Conservation (phyloP, 2,113 vertebrate species). For the Corythaixoides concolor region DNA sequence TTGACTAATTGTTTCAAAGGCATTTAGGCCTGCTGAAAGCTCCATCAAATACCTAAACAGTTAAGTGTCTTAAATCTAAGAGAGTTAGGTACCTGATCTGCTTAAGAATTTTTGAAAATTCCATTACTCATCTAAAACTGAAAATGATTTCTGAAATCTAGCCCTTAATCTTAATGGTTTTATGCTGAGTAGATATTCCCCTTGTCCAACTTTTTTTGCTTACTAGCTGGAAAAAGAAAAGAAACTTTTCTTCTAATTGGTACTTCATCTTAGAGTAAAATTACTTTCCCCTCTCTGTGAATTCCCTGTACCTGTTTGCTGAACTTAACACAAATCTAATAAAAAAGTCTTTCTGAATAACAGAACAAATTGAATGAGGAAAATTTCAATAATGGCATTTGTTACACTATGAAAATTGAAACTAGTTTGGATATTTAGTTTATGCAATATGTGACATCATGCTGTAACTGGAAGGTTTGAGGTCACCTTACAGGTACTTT, state of each 20-base stretch:
- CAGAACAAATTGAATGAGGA: not conserved
- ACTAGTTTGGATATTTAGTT: not conserved
- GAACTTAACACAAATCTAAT: not conserved
- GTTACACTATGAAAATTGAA: not conserved
- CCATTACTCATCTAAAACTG: not conserved
- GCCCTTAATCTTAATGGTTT: not conserved
- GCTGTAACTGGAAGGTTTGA: not conserved
- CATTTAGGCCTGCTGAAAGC: not conserved
- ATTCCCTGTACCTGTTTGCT: not conserved
- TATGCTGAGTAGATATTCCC: not conserved
- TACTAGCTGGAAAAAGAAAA: not conserved
- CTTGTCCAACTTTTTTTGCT: not conserved
- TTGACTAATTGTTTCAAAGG: slow-evolving; percentile 16
- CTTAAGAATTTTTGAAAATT: not conserved
- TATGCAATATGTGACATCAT: not conserved
- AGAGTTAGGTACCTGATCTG: not conserved
- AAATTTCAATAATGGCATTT: not conserved
- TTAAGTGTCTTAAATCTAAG: not conserved
- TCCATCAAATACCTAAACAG: not conserved
- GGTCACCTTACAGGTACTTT: not conserved
- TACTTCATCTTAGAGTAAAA: not conserved
- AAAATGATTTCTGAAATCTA: not conserved
- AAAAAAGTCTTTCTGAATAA: not conserved
- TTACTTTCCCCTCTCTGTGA: not conserved
- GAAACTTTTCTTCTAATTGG: not conserved